Evolutionary conservation across 2,113 vertebrate genomes (phyloP).

Genomic region (Chaenogobius annularis): DNA sequence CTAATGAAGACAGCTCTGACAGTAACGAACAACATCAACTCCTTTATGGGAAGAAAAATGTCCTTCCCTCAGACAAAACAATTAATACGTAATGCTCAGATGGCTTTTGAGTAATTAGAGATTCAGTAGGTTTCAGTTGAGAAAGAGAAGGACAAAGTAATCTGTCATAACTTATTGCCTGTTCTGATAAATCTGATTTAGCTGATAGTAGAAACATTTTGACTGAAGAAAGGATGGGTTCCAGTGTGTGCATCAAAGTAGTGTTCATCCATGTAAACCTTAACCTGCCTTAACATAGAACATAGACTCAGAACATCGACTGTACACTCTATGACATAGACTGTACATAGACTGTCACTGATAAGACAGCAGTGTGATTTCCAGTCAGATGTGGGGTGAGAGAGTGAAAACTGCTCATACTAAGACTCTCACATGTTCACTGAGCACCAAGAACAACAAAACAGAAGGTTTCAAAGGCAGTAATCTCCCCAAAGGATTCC

Average conservation of each 20-base stretch:
- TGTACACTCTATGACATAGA: too few relatives aligned
- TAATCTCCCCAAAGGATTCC: constrained; percentile 15
- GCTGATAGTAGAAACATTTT: constrained; percentile 5
- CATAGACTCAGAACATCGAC: not conserved
- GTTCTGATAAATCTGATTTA: constrained; percentile 14
- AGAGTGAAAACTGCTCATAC: constrained; percentile 33
- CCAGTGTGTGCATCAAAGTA: not conserved
- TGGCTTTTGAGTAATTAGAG: constrained; percentile 48
- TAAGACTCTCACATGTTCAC: constrained; percentile 22
- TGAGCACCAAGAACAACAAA: constrained; percentile 19
- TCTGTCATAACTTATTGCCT: constrained; percentile 10
- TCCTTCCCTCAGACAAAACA: constrained; percentile 54
- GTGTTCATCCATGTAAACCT: too few relatives aligned
- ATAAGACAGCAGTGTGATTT: constrained; percentile 39
- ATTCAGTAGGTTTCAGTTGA: constrained; percentile 28
- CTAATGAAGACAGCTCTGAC: constrained; percentile 57
- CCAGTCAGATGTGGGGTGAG: constrained; percentile 49
- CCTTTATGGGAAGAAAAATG: constrained; percentile 42
- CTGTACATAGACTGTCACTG: too few relatives aligned
- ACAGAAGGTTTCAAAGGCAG: constrained; percentile 33
- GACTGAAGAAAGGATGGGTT: constrained; percentile 11
- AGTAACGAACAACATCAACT: constrained; percentile 60
- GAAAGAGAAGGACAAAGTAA: constrained; percentile 17
- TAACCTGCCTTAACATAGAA: too few relatives aligned
- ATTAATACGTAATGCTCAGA: constrained; percentile 62